Conservation (phyloP, 2,797 vertebrate genomes). For the Lycodopsis pacificus region DNA sequence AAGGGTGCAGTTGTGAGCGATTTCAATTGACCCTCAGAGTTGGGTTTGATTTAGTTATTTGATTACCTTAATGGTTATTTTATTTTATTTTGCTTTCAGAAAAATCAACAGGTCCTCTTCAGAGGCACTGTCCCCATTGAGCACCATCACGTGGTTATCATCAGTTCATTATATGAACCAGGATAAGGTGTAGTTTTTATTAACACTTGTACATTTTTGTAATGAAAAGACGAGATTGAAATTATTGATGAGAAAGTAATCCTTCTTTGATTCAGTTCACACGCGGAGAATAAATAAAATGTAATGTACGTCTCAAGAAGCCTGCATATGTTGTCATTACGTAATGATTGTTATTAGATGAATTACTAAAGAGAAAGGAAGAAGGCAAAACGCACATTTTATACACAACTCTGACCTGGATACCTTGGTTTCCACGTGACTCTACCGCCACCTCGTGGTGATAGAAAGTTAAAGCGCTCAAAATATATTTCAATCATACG, state of each 20-base stretch:
- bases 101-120: neutral
- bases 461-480: neutral
- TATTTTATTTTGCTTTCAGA: neutral
- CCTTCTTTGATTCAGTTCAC: neutral
- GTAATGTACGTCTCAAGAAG: neutral
- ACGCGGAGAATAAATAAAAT: neutral
- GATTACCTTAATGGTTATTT: too few relatives aligned
- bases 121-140: too few relatives aligned
- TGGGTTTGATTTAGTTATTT: neutral
- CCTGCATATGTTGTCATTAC: neutral
- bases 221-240: neutral
- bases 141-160: too few relatives aligned
- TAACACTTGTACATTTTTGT: neutral
- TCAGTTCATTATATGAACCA: neutral
- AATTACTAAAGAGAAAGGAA: neutral
- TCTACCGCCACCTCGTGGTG: constrained; percentile 44
- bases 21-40: neutral
- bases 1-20: neutral
- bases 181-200: neutral
- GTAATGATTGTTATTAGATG: neutral
- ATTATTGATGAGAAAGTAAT: neutral
- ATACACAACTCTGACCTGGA: neutral
- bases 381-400: neutral
- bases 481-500: neutral
- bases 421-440: constrained; percentile 3